Evolutionary conservation across 2,888 invertebrate genomes (phyloP).

Genomic region (Dynastes grantii): DNA sequence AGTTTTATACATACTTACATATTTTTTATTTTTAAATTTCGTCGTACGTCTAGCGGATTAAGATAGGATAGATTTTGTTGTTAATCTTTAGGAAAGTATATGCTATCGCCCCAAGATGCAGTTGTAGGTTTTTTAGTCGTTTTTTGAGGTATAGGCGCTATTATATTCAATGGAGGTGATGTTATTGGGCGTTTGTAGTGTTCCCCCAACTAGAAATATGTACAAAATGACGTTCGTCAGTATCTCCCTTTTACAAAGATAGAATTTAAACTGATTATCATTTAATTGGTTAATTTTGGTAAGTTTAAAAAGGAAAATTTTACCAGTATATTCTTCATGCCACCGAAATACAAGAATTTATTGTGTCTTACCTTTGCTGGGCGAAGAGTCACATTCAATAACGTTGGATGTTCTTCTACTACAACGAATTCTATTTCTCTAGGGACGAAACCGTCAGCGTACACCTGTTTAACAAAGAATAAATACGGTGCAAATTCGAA

Average conservation of each 20-base stretch:
- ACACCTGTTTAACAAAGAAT: constrained; percentile 75
- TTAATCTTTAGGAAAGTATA: constrained; percentile 65
- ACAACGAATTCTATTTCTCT: constrained; percentile 90
- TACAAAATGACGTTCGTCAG: constrained; percentile 40
- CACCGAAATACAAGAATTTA: no score
- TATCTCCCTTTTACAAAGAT: no score
- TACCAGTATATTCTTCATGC: no score
- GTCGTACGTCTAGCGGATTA: neutral
- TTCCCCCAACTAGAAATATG: constrained; percentile 67
- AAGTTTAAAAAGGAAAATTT: neutral
- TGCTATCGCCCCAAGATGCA: constrained; percentile 58
- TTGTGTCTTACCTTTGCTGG: constrained; percentile 79
- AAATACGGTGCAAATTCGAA: neutral
- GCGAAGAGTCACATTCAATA: constrained; percentile 87
- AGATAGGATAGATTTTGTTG: constrained; percentile 14
- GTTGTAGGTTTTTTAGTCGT: constrained; percentile 52
- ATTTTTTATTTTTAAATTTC: neutral
- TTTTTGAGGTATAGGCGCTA: constrained; percentile 51
- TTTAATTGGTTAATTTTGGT: neutral
- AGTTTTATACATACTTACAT: neutral
- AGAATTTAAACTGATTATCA: no score
- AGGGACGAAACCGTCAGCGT: constrained; percentile 88
- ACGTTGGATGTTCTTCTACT: constrained; percentile 87
- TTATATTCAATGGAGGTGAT: constrained; percentile 67
- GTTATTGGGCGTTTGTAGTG: constrained; percentile 67